phyloP scores from a whole-genome alignment of 2,113 vertebrate species.

The Varanus komodoensis region DNA sequence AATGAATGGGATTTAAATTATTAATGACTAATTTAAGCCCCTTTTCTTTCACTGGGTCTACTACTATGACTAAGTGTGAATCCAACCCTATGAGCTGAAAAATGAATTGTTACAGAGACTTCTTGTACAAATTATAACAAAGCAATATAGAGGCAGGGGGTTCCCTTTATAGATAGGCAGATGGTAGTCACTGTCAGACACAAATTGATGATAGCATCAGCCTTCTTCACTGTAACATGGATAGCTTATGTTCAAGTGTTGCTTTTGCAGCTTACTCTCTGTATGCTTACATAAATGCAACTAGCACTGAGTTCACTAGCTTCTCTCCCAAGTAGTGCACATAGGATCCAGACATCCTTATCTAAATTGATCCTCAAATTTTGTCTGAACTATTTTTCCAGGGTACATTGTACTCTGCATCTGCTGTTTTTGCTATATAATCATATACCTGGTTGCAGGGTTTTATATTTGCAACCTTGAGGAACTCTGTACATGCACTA shows the following conservation, averaged over 20 bases:
- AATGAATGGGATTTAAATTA: too few relatives aligned
- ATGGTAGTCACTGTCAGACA: not conserved
- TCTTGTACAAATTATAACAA: not conserved
- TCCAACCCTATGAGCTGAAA: not conserved
- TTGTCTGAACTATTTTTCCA: not conserved
- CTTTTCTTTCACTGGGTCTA: too few relatives aligned
- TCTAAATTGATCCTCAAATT: not conserved
- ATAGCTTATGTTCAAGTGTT: not conserved
- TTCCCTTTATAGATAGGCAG: not conserved
- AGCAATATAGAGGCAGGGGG: not conserved
- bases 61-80: too few relatives aligned
- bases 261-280: not conserved
- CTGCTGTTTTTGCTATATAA: not conserved
- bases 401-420: not conserved
- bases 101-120: not conserved
- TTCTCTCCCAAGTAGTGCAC: not conserved
- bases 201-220: not conserved
- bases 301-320: not conserved
- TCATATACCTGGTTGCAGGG: not conserved
- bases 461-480: not conserved
- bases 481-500: not conserved
- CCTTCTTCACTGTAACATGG: not conserved
- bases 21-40: too few relatives aligned
- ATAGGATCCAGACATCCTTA: not conserved
- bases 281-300: not conserved